Base-by-base conservation (phyloP, 2,797 vertebrate genomes). In the Tragopan temminckii region DNA sequence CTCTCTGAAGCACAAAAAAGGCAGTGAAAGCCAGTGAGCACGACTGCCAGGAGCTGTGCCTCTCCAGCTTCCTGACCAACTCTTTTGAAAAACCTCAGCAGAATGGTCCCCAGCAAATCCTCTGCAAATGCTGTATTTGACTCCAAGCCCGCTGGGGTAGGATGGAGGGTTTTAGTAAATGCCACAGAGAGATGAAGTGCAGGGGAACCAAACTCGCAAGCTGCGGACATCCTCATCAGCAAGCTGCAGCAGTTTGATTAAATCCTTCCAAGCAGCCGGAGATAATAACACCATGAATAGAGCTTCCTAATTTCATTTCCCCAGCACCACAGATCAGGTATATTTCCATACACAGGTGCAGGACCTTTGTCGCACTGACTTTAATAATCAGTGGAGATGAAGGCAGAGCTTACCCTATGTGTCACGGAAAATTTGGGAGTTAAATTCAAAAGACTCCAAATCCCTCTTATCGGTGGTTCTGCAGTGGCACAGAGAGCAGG, bases 301-400 rank as follows among this genome's bases (percentile, higher is more conserved):
- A 86, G 18, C 52, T 80, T 81, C 74, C 71, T 92, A 78, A 94
- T 95, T 96, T 90, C 84, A 90, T 93, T 95, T 93, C 76, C 68
- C 76, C 35, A 53, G 82, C 57, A 61, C 70, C 36, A 43, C 0
- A 3, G 43, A 87, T 62, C 71, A 94, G 35, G 71, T 89, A 9
- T 79, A 64, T 90, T 96, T 90, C 85, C 53, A 62, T 61, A 69
- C 23, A 61, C 40, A 92, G 36, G 62, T 84, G 43, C 67, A 71
- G 80, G 74, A 84, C 85, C 27, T 88, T 67, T 79, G 42, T 23
- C 68, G 24, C 38, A 23, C 24, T 84, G 58, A 43, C 48, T 89
- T 88, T 78, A 83, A 82, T 63, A 85, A 87, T 48, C 36, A 70
- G 42, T 19, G 38, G 79, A 92, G 81, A 61, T 68, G 40, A 94